Evolutionary conservation across 2,888 invertebrate genomes (phyloP).

Genomic region (Colostygia pectinataria): DNA sequence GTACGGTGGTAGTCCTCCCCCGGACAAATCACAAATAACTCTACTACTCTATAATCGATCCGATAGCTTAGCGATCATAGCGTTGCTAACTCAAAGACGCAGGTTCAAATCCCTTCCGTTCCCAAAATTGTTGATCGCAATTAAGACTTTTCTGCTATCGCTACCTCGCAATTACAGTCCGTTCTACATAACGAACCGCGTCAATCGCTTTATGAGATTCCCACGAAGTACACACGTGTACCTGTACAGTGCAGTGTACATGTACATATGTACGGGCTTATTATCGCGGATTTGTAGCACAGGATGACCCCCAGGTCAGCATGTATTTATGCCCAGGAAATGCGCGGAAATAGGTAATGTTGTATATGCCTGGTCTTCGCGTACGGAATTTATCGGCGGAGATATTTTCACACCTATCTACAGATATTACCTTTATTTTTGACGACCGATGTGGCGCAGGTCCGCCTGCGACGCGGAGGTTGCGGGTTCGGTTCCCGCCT

Average conservation of each 20-base stretch:
- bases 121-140: too few relatives aligned
- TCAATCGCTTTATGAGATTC: constrained; percentile 58
- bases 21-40: too few relatives aligned
- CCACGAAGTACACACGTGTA: constrained; percentile 42
- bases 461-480: too few relatives aligned
- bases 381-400: constrained; percentile 17
- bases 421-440: too few relatives aligned
- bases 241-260: constrained; percentile 1
- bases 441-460: too few relatives aligned
- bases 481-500: too few relatives aligned
- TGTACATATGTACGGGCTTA: constrained; percentile 17
- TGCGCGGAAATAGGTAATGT: constrained; percentile 23
- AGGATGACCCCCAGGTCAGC: constrained; percentile 29
- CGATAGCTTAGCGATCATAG: too few relatives aligned
- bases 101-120: too few relatives aligned
- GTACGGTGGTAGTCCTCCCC: too few relatives aligned
- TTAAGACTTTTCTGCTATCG: constrained; percentile 40
- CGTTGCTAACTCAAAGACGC: too few relatives aligned
- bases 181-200: constrained; percentile 60
- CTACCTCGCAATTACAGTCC: constrained; percentile 52
- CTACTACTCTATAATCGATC: too few relatives aligned
- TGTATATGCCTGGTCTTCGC: constrained; percentile 18
- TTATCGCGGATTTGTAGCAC: constrained; percentile 36
- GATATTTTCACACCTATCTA: constrained; percentile 29
- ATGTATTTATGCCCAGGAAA: constrained; percentile 27